Percentiles rank a stretch among this genome's conserved stretches.
Evolutionary conservation across 1,140 invertebrate genomes (phyloP).

Genomic region (Meloidogyne chitwoodi): DNA sequence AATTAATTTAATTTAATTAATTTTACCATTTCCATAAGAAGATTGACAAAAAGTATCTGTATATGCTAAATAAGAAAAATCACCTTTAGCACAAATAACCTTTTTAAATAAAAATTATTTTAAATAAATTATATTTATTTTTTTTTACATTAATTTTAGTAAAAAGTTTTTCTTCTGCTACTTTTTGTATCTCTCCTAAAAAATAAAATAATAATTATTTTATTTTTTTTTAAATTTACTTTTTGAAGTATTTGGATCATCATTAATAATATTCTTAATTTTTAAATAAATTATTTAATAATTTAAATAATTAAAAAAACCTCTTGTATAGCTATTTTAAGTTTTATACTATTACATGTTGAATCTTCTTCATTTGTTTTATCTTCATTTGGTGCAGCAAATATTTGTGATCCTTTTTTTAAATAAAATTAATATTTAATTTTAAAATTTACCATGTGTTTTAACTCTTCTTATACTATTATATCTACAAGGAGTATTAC

Average conservation of each 20-base stretch:
- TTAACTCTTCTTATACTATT: conserved; percentile 39
- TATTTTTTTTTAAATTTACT: background rate
- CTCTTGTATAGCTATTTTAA: conserved; percentile 50
- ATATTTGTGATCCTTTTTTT: conserved; percentile 31
- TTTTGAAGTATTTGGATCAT: conserved; percentile 20
- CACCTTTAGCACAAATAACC: conserved; percentile 50
- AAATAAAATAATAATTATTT: conserved; percentile 11
- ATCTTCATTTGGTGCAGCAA: conserved; percentile 42
- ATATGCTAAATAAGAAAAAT: conserved; percentile 58
- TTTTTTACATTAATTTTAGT: conserved; percentile 58
- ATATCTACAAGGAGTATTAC: conserved; percentile 51
- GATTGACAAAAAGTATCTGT: conserved; percentile 56
- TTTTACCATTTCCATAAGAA: conserved; percentile 41
- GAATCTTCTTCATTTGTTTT: conserved; percentile 52
- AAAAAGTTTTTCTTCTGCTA: conserved; percentile 59
- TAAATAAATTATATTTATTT: background rate
- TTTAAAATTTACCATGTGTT: conserved; percentile 43
- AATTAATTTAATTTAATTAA: background rate
- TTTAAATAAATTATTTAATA: conserved; percentile 23
- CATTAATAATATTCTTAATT: conserved; percentile 3
- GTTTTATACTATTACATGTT: conserved; percentile 55
- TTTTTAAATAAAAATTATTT: conserved; percentile 7
- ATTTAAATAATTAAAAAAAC: conserved; percentile 27
- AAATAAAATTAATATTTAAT: background rate
- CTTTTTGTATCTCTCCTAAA: conserved; percentile 57